Percentiles rank a stretch among this genome's conserved stretches.
Conservation (phyloP, 2,888 invertebrate species). For the Siphonodentalium dalli region DNA sequence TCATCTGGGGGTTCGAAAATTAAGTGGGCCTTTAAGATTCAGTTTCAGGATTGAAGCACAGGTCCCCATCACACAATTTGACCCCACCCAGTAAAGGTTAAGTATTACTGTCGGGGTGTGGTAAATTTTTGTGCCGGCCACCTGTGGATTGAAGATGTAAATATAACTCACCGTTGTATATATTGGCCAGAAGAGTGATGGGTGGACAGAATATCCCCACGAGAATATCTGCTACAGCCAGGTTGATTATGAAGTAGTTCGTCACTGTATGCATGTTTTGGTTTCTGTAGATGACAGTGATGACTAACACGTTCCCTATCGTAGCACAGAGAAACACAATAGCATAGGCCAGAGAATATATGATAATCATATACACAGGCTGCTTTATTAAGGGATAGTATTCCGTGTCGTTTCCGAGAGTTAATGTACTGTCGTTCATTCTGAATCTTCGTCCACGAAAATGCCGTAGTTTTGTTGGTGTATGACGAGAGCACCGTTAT, state of each 20-base stretch:
- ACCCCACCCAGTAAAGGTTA: too few species aligned
- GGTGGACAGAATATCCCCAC: conserved; percentile 52
- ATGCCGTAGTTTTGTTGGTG: too few species aligned
- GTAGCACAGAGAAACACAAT: conserved; percentile 60
- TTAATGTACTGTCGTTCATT: too few species aligned
- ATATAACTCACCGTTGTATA: conserved; percentile 44
- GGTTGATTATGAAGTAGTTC: conserved; percentile 55
- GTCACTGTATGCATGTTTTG: conserved; percentile 63
- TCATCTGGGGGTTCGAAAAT: too few species aligned
- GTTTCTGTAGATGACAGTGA: conserved; percentile 57
- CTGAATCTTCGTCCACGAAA: too few species aligned
- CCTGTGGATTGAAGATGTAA: too few species aligned
- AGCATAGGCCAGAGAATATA: conserved; percentile 59
- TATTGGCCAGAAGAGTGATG: conserved; percentile 45
- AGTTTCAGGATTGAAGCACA: too few species aligned
- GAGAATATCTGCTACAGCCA: conserved; percentile 52
- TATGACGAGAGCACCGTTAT: too few species aligned
- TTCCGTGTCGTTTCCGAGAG: neutral
- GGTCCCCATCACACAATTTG: too few species aligned
- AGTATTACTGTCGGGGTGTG: too few species aligned
- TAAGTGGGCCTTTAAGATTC: too few species aligned
- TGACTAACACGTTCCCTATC: conserved; percentile 62
- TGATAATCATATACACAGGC: conserved; percentile 44
- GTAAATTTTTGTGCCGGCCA: too few species aligned
- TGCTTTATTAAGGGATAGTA: conserved; percentile 32